phyloP scores from a whole-genome alignment of 2,113 vertebrate species.

The Nycticebus coucang region DNA sequence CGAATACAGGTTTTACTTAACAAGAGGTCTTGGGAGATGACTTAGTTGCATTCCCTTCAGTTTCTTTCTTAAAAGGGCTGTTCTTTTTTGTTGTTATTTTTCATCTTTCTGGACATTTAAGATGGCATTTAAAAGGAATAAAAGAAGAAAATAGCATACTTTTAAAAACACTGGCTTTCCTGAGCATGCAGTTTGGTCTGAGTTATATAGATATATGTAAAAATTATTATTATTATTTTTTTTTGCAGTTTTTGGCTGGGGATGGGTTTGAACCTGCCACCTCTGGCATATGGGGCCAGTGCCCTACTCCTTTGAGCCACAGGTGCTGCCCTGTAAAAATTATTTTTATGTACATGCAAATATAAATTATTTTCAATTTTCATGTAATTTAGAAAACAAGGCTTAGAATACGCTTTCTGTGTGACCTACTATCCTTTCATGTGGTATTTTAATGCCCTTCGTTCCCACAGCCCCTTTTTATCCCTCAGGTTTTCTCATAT shows the following conservation, averaged over 20 bases:
- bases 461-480: not conserved
- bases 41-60: not conserved
- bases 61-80: not conserved
- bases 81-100: slow-evolving; percentile 14
- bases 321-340: no score
- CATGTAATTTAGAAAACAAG: not conserved
- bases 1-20: not conserved
- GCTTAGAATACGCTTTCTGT: slow-evolving; percentile 21
- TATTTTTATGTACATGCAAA: no score
- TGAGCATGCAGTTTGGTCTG: not conserved
- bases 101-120: slow-evolving; percentile 12
- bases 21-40: not conserved
- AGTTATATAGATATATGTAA: not conserved
- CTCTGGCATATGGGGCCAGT: no score
- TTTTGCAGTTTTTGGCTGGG: no score
- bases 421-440: slow-evolving; percentile 16
- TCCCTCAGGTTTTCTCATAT: not conserved
- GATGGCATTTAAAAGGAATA: slow-evolving; percentile 36
- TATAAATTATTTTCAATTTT: not conserved
- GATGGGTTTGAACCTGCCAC: no score
- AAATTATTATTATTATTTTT: no score
- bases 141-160: not conserved
- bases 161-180: not conserved
- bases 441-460: not conserved
- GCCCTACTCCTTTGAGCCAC: no score